phyloP scores from a whole-genome alignment of 2,888 invertebrate species.

The Tryphoninae sp. region DNA sequence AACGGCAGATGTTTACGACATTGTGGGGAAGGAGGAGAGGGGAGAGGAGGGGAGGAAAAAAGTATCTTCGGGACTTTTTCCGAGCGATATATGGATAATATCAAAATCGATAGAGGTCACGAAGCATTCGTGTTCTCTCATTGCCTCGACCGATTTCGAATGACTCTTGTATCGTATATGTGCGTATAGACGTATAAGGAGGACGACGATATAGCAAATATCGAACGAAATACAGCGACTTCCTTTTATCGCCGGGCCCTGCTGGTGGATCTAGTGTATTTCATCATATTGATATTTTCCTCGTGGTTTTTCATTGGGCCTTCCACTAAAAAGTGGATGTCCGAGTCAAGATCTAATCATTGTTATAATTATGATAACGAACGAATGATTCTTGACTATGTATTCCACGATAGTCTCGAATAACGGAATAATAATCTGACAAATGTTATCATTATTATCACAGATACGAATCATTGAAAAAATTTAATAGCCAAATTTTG shows the following conservation, averaged over 20 bases:
- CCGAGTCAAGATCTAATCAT: slow-evolving; percentile 1
- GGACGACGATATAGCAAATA: slow-evolving; percentile 22
- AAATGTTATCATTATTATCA: too few species aligned
- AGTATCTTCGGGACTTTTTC: slow-evolving; percentile 48
- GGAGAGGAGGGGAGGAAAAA: neutral
- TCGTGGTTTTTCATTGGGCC: neutral
- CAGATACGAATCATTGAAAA: neutral
- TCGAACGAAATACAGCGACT: slow-evolving; percentile 12
- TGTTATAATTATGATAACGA: neutral
- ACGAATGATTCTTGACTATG: neutral
- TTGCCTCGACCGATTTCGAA: slow-evolving; percentile 34
- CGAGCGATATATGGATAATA: slow-evolving; percentile 62
- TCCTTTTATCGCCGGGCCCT: neutral
- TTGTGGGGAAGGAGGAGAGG: slow-evolving; percentile 13
- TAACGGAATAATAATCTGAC: too few species aligned
- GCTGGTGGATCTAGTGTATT: neutral
- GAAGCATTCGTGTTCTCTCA: slow-evolving; percentile 45
- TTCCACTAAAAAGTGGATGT: slow-evolving; percentile 11
- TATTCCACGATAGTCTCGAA: neutral
- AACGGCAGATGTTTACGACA: slow-evolving; percentile 66
- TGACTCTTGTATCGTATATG: slow-evolving; percentile 31
- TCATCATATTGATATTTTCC: neutral
- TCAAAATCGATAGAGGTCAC: slow-evolving; percentile 66
- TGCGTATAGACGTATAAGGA: neutral
- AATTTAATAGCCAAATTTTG: neutral